Percentiles rank a stretch among this genome's conserved stretches.
phyloP scores from a whole-genome alignment of 23 tunicate genomes.

The Botrylloides violaceus region DNA sequence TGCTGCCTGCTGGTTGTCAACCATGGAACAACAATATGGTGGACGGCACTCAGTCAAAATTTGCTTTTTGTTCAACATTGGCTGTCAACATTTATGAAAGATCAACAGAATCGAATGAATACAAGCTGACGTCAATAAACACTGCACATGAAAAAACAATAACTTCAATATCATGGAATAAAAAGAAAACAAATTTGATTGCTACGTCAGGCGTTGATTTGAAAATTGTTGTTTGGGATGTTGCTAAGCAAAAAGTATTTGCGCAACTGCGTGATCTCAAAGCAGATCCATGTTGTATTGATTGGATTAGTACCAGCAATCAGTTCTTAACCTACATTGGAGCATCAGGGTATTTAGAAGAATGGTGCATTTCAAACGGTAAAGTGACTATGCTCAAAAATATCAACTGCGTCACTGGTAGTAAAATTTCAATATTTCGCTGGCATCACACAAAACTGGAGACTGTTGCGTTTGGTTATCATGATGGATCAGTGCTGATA shows the following conservation, averaged over 20 bases:
- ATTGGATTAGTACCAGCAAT: slow-evolving; percentile 43
- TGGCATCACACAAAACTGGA: slow-evolving; percentile 73
- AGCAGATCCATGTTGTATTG: slow-evolving; percentile 42
- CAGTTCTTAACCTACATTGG: slow-evolving; percentile 33
- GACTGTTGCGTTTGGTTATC: slow-evolving; percentile 64
- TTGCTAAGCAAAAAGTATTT: slow-evolving; percentile 35
- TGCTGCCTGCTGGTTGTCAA: slow-evolving; percentile 90
- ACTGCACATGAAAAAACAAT: slow-evolving; percentile 79
- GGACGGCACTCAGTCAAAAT: slow-evolving; percentile 49
- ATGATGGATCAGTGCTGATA: slow-evolving; percentile 71
- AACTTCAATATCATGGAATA: slow-evolving; percentile 58
- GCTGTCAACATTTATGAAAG: slow-evolving; percentile 84
- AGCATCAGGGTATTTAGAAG: slow-evolving; percentile 29
- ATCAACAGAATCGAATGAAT: slow-evolving; percentile 9
- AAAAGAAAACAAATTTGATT: slow-evolving; percentile 10
- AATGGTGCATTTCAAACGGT: slow-evolving; percentile 50
- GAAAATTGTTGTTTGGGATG: slow-evolving; percentile 57
- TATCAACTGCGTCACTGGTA: slow-evolving; percentile 36
- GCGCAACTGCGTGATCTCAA: slow-evolving; percentile 19
- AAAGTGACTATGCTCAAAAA: slow-evolving; percentile 23
- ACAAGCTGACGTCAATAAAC: slow-evolving; percentile 69
- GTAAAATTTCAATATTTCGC: slow-evolving; percentile 44
- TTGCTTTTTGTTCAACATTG: slow-evolving; percentile 89
- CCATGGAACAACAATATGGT: slow-evolving; percentile 88
- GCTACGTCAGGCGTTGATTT: slow-evolving; percentile 68